A percentile compares a stretch with the other conserved stretches of the same genome.
phyloP scores from a whole-genome alignment of 2,797 vertebrate species.

The Eulemur mongoz region DNA sequence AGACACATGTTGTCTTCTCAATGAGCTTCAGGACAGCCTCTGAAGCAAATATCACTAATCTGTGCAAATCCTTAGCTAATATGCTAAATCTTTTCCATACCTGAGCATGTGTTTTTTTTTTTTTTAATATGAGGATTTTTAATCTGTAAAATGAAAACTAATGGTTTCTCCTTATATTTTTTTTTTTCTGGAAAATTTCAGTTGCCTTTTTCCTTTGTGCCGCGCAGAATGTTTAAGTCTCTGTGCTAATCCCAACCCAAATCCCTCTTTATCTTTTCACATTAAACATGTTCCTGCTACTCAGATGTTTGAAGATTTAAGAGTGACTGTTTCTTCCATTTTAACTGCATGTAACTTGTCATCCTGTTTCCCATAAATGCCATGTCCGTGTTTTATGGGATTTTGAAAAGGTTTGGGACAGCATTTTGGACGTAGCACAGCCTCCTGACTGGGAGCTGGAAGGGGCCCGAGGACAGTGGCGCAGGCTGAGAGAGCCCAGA shows the following conservation, averaged over 20 bases:
- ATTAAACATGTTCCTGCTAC: background rate
- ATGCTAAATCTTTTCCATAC: rapidly evolving
- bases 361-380: conserved; percentile 15
- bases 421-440: conserved; percentile 2
- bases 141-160: background rate
- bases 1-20: background rate
- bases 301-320: background rate
- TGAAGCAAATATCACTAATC: background rate
- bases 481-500: conserved; percentile 57
- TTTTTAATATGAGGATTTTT: background rate
- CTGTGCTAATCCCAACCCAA: background rate
- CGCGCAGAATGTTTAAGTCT: background rate
- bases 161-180: background rate
- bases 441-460: conserved; percentile 29
- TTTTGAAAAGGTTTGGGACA: conserved; percentile 39
- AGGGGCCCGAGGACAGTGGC: background rate
- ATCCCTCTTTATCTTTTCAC: background rate
- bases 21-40: background rate
- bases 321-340: background rate
- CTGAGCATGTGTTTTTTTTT: background rate
- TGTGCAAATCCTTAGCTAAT: background rate
- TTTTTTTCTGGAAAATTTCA: background rate
- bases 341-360: background rate
- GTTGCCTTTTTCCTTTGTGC: background rate
- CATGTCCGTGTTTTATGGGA: background rate